phyloP scores from a whole-genome alignment of 2,888 invertebrate genomes.

The Drosophila subsilvestris region DNA sequence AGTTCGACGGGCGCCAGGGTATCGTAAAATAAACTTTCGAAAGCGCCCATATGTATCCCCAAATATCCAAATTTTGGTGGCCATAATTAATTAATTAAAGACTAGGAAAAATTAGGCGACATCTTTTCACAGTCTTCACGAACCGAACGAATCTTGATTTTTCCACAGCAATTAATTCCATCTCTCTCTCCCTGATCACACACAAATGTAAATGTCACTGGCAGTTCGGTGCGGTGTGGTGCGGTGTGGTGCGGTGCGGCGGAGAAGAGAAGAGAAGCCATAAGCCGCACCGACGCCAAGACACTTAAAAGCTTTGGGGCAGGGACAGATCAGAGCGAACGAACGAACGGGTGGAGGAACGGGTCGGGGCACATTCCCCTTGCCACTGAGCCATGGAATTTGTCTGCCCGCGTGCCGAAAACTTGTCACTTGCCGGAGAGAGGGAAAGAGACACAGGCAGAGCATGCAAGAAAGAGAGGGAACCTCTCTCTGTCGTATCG shows the following conservation, averaged over 20 bases:
- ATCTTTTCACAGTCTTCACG: constrained; percentile 69
- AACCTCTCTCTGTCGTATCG: constrained; percentile 38
- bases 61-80: constrained; percentile 14
- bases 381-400: constrained; percentile 70
- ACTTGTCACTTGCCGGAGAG: constrained; percentile 70
- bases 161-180: constrained; percentile 74
- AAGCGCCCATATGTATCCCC: constrained; percentile 11
- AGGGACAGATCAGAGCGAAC: constrained; percentile 34
- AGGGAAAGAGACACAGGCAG: constrained; percentile 7
- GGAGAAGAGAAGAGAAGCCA: constrained; percentile 32
- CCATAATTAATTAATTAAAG: constrained; percentile 74
- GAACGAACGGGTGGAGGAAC: too few relatives aligned
- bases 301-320: constrained; percentile 81
- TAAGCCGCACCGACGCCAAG: constrained; percentile 81
- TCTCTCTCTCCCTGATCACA: constrained; percentile 50
- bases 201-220: constrained; percentile 74
- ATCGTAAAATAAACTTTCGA: constrained; percentile 50
- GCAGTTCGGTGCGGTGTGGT: neutral
- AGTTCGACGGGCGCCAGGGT: constrained; percentile 26
- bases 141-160: constrained; percentile 55
- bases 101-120: constrained; percentile 72
- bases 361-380: constrained; percentile 36
- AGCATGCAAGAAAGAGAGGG: constrained; percentile 3
- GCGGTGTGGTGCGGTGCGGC: neutral
- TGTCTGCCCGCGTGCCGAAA: constrained; percentile 83